Conservation (phyloP, 1,140 invertebrate species). For the Bombus terrestris region DNA sequence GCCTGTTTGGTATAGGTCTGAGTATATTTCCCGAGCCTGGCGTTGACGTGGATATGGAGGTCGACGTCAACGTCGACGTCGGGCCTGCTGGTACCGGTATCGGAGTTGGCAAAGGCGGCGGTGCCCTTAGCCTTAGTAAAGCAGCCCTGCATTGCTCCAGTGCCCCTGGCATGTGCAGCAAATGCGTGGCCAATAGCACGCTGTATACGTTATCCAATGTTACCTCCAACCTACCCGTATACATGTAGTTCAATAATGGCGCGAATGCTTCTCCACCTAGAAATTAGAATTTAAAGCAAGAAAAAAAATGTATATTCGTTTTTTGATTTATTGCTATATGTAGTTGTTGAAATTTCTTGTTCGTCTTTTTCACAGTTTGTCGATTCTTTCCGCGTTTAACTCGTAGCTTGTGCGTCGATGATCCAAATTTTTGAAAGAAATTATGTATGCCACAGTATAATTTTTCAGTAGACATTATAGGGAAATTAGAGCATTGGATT, state of each 20-base stretch:
- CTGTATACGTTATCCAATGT: conserved; percentile 89
- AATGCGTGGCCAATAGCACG: conserved; percentile 88
- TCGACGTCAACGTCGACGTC: conserved; percentile 43
- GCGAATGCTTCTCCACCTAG: conserved; percentile 87
- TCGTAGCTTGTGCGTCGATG: no score
- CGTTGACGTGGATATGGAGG: conserved; percentile 37
- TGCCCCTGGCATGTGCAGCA: conserved; percentile 89
- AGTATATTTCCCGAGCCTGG: conserved; percentile 75
- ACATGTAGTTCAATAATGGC: conserved; percentile 89
- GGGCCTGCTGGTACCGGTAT: conserved; percentile 75
- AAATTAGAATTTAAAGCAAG: not conserved
- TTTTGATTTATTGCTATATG: no score
- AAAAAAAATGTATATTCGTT: not conserved
- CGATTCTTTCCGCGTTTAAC: no score
- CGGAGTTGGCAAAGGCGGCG: conserved; percentile 78
- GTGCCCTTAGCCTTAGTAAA: conserved; percentile 76
- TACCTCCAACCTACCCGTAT: conserved; percentile 88
- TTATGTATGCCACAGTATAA: no score
- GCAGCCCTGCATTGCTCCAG: conserved; percentile 86
- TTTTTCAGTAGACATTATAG: no score
- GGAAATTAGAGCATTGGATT: no score
- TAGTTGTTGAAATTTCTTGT: not conserved
- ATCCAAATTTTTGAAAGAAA: no score
- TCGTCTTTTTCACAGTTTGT: not conserved
- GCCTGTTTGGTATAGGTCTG: conserved; percentile 77